These are phyloP conservation scores for Apis florea DNA, from an alignment of 1,140 invertebrate species.

Conservation along the genomic window DNA sequence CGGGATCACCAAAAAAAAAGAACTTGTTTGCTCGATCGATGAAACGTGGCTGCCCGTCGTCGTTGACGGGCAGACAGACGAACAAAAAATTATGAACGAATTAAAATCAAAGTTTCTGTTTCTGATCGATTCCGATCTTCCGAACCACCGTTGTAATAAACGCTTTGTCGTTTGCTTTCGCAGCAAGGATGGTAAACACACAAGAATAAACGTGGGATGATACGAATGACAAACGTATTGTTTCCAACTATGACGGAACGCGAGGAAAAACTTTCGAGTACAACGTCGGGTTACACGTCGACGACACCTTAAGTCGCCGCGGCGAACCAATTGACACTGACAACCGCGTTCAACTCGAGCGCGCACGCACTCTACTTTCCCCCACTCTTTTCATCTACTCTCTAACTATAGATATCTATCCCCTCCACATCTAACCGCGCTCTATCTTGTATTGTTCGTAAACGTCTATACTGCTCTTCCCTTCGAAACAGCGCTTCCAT, in stretches of 20 bases:
- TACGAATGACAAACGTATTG: constrained; percentile 1
- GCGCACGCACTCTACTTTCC: constrained; percentile 48
- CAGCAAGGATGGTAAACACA: constrained; percentile 24
- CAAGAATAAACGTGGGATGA: neutral
- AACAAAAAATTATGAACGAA: neutral
- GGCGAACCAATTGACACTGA: constrained; percentile 62
- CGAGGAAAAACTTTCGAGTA: constrained; percentile 12
- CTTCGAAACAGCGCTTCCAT: constrained; percentile 1
- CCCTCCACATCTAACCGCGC: neutral
- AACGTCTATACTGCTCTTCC: constrained; percentile 22
- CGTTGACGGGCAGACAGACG: constrained; percentile 29
- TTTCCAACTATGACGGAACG: constrained; percentile 7
- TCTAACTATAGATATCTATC: neutral
- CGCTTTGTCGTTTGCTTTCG: constrained; percentile 8
- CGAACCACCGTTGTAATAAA: neutral
- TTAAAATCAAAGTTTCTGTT: constrained; percentile 6
- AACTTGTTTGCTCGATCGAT: constrained; percentile 1
- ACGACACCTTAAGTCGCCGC: constrained; percentile 51
- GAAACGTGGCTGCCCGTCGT: constrained; percentile 29
- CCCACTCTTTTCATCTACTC: constrained; percentile 13
- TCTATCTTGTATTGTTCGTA: no score
- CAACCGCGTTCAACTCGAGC: constrained; percentile 48
- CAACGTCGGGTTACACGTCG: constrained; percentile 42
- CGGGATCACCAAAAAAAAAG: constrained; percentile 6
- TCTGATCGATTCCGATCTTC: constrained; percentile 24